Percentiles rank a stretch among this genome's conserved stretches.
phyloP scores from a whole-genome alignment of 2,888 invertebrate genomes.

The Notodonta dromedarius region DNA sequence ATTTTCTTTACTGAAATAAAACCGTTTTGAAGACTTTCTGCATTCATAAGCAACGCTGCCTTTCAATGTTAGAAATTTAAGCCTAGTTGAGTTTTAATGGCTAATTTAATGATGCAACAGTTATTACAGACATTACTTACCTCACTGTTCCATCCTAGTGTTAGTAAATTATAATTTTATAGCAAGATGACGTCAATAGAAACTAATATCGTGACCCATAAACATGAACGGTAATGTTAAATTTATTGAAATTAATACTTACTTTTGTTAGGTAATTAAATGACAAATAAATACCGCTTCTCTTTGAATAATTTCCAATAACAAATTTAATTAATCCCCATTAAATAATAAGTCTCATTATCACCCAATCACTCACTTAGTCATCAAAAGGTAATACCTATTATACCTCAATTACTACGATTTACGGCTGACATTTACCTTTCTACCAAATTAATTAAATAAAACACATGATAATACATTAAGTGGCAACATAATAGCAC shows the following conservation, averaged over 20 bases:
- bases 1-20: slow-evolving; percentile 23
- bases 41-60: not conserved
- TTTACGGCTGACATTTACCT: not conserved
- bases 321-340: too few relatives aligned
- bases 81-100: slow-evolving; percentile 3
- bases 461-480: not conserved
- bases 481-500: not conserved
- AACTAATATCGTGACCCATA: too few relatives aligned
- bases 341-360: too few relatives aligned
- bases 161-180: not conserved
- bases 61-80: slow-evolving; percentile 2
- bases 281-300: too few relatives aligned
- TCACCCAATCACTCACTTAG: too few relatives aligned
- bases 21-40: slow-evolving; percentile 6
- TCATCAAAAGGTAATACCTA: not conserved
- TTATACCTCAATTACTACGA: not conserved
- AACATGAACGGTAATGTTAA: too few relatives aligned
- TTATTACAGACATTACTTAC: slow-evolving; percentile 2
- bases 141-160: not conserved
- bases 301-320: too few relatives aligned
- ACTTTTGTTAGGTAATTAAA: too few relatives aligned
- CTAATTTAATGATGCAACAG: not conserved
- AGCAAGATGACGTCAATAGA: too few relatives aligned
- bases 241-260: too few relatives aligned
- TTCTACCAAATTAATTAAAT: slow-evolving; percentile 1